Conservation (phyloP, 2,113 vertebrate species). For the Tylochromis polylepis region DNA sequence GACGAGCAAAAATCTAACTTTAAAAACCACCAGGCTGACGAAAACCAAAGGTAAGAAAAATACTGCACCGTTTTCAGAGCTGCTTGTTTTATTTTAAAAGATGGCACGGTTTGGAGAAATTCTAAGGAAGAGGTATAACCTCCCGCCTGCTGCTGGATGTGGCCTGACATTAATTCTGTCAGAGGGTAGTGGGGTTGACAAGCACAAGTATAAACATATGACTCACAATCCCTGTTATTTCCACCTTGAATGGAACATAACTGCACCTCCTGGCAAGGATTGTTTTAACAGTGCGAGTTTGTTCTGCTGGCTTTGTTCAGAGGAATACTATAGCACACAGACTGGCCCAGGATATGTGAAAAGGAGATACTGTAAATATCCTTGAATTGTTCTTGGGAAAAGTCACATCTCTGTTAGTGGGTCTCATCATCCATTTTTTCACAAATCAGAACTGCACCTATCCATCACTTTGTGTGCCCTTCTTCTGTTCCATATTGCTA, state of each 20-base stretch:
- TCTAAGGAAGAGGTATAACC: neutral
- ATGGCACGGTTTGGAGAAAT: neutral
- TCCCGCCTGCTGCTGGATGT: conserved; percentile 14
- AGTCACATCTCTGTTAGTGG: neutral
- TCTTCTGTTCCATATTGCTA: neutral
- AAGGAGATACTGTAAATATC: conserved; percentile 60
- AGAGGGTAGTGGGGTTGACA: conserved; percentile 52
- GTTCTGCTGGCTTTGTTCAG: conserved; percentile 19
- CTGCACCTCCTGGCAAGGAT: conserved; percentile 26
- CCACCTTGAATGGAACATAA: conserved; percentile 54
- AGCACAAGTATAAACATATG: conserved; percentile 60
- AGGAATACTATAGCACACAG: neutral
- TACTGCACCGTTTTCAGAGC: neutral
- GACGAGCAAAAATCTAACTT: neutral
- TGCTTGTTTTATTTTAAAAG: neutral
- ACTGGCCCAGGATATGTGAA: neutral
- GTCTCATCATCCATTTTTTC: conserved; percentile 13
- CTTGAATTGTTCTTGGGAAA: conserved; percentile 59
- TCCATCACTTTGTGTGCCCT: neutral
- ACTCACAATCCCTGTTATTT: conserved; percentile 63
- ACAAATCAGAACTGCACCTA: neutral
- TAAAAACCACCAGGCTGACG: neutral
- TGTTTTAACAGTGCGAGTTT: conserved; percentile 46
- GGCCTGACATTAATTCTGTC: conserved; percentile 49
- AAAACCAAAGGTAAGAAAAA: neutral